Base-by-base conservation (phyloP, 35 echinoderm and acorn worm species). In the Diadema setosum region DNA sequence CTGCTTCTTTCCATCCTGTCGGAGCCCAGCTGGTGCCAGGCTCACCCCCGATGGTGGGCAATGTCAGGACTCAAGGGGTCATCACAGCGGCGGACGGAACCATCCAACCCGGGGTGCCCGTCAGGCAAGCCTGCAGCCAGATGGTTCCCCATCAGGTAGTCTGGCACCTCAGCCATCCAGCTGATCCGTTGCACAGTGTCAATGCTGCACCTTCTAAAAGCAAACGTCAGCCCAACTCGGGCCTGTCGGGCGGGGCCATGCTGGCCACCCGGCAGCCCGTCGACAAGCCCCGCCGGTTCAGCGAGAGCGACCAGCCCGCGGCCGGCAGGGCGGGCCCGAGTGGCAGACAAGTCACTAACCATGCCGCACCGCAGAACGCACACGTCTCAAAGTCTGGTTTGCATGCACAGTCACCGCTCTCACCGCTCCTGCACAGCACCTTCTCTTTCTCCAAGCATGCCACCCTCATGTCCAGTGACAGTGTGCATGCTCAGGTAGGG, bases 271-370 rank as follows among this genome's bases (percentile, higher is more conserved):
- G 73, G 40, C 73, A 78, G 9, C 18, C 73, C 11, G 73, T 78
- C 73, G 73, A 78, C 1, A 90, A 90, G 80, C 88, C 80, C 33
- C 88, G 88, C 18, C 88, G 88, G 35, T 82, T 80, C 25, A 90
- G 88, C 61, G 88, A 90, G 32, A 90, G 88, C 63, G 88, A 90
- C 44, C 57, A 90, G 2, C 73, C 25, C 73, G 30, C 63, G 63
- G 30, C 63, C 30, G 30, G 16, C 63, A 67, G 63, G 37, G 23
- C 63, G 30, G 37, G 27, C 63, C 37, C 63, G 37, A 67, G 63
- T 67, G 37, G 63, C 63, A 67, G 63, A 41, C 73, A n/a, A 78
- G 44, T 67, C 73, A n/a, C 48, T 78, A 78, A 39, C 73, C 39
- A 16, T 78, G 5, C 37, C 11, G 36, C 73, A 42, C 35, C 73